Evolutionary conservation across 2,113 vertebrate genomes (phyloP).

Genomic region (Lepisosteus oculatus): DNA sequence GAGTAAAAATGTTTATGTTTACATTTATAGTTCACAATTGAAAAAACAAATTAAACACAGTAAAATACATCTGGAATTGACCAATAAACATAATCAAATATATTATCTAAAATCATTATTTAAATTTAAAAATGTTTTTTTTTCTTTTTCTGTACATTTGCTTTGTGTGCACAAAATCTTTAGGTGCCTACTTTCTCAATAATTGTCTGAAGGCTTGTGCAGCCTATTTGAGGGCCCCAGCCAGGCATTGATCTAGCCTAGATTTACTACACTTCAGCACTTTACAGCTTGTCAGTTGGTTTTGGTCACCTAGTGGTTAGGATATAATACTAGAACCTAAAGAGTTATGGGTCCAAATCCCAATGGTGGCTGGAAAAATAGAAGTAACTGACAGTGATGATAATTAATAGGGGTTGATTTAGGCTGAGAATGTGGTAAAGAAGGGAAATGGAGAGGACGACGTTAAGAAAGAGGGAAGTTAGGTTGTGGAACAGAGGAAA

Average conservation of each 20-base stretch:
- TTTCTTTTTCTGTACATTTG: too few species aligned
- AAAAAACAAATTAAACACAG: too few species aligned
- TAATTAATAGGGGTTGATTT: background rate
- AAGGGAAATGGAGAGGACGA: constrained; percentile 3
- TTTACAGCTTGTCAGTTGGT: background rate
- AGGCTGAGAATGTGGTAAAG: background rate
- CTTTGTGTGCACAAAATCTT: too few species aligned
- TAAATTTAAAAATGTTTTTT: too few species aligned
- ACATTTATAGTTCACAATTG: too few species aligned
- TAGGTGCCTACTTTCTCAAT: too few species aligned
- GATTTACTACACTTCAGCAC: constrained; percentile 16
- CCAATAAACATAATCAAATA: too few species aligned
- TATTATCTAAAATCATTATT: too few species aligned
- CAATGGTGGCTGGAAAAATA: constrained; percentile 10
- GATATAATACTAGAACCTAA: background rate
- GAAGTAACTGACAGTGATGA: constrained; percentile 29
- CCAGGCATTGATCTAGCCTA: constrained; percentile 18
- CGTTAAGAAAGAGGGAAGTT: background rate
- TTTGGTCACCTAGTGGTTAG: constrained; percentile 18
- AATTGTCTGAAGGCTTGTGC: too few species aligned
- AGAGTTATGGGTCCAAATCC: constrained; percentile 19
- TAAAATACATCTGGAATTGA: too few species aligned
- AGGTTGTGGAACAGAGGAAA: background rate
- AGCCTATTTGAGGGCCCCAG: background rate
- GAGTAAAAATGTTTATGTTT: too few species aligned